These are phyloP conservation scores for Cantharis flavilabris DNA, from an alignment of 2,888 invertebrate species.

Conservation along the genomic window DNA sequence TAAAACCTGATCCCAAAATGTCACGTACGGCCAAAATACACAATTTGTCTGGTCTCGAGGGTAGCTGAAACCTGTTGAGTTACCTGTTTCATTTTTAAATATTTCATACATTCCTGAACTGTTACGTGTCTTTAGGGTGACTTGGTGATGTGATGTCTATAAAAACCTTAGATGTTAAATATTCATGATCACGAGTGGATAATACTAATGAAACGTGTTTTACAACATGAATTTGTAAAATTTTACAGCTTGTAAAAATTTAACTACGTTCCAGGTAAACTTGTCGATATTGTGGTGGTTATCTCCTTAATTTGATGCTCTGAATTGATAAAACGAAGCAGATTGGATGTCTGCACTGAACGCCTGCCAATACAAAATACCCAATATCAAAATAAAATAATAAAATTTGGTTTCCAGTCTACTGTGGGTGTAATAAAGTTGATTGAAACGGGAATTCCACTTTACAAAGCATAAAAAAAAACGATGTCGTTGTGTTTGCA, in stretches of 20 bases:
- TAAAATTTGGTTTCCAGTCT: too few relatives aligned
- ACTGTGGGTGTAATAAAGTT: too few relatives aligned
- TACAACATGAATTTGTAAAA: neutral
- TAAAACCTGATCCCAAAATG: neutral
- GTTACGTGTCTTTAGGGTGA: constrained; percentile 15
- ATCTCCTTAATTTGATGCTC: neutral
- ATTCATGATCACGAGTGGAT: neutral
- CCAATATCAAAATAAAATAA: too few relatives aligned
- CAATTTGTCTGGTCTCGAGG: constrained; percentile 16
- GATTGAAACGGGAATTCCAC: too few relatives aligned
- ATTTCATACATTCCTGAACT: constrained; percentile 13
- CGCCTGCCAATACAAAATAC: too few relatives aligned
- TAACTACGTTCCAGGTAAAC: neutral
- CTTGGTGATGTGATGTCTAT: neutral
- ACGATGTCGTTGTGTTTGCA: too few relatives aligned
- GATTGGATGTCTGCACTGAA: neutral
- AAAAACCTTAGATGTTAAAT: neutral
- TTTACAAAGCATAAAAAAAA: too few relatives aligned
- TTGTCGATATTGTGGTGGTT: neutral
- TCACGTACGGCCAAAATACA: neutral
- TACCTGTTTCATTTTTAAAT: constrained; percentile 15
- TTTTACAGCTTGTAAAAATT: neutral
- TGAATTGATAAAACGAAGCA: neutral
- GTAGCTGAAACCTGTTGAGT: constrained; percentile 18
- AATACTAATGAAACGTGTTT: neutral